Base-by-base conservation (phyloP, 30 jellyfish, hydroid and myxozoan species). In the Hydractinia symbiolongicarpus region DNA sequence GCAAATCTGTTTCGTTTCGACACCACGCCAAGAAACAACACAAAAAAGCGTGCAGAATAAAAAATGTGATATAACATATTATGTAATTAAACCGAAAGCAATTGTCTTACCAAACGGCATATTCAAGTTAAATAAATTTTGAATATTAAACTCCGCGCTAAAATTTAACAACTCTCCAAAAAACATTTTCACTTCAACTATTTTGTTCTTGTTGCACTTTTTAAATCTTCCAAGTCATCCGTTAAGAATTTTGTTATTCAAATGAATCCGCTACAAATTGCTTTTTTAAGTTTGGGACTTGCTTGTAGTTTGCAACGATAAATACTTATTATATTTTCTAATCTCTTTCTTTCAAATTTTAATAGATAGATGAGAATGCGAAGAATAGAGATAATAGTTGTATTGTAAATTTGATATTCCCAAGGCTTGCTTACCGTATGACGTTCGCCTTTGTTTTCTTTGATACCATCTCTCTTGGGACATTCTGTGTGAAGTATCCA, bases 341-440 rank as follows among this genome's bases (percentile, higher is more conserved):
- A 30, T 30, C 44, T 30, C 2, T 30, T 30, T 2, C 44, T 30
- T 30, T 30, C 44, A 30, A 30, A 30, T 30, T 30, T 30, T 30
- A 30, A 30, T 30, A 30, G 44, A 30, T 30, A 2, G 44, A 30
- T 30, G 44, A 30, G 44, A 30, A 30, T 1, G 44, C 2, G 2
- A 30, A 30, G 44, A 30, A 30, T 30, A 30, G 44, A 1, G 44
- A 0, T 30, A 30, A 30, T 30, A 0, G 44, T 30, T 30, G 44
- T 30, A 30, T 30, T 30, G 44, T 30, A 30, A 30, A 30, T 30
- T n/a, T 64, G 74, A 64, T n/a, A n/a, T 64, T 51, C 74, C 4
- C 40, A 64, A 64, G 74, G 6, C 9, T 11, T 58, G 74, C 74
- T n/a, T 64, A 64, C 74, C 74, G 74, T 64, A 64, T 64, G 74